Conservation (phyloP, 23 tunicate genomes). For the Aplidium turbinatum region DNA sequence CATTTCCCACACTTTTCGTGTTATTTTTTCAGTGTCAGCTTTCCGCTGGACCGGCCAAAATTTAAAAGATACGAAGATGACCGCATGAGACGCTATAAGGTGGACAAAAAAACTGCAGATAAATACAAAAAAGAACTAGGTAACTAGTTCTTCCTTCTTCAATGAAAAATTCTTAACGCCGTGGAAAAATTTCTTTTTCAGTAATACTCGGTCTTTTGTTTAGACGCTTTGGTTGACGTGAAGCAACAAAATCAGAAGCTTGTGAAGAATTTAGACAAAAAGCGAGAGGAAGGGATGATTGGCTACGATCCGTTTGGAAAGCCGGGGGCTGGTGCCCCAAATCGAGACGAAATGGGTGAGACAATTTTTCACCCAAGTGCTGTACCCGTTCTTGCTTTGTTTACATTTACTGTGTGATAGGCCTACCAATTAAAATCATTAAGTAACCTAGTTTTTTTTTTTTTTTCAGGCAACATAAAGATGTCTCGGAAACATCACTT, state of each 20-base stretch:
- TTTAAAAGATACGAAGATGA: constrained; percentile 81
- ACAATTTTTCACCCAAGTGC: background rate
- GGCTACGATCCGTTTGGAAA: constrained; percentile 93
- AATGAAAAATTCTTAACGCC: background rate
- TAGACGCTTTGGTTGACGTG: constrained; percentile 69
- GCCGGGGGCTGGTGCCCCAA: constrained; percentile 95
- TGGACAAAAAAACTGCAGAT: constrained; percentile 60
- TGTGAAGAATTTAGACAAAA: constrained; percentile 42
- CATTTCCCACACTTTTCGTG: too few relatives aligned
- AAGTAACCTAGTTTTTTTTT: background rate
- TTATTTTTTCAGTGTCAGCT: too few relatives aligned
- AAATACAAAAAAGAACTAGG: constrained; percentile 78
- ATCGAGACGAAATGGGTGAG: constrained; percentile 83
- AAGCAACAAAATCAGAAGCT: constrained; percentile 44
- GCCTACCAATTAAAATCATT: background rate
- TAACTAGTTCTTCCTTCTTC: background rate
- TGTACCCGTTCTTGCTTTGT: background rate
- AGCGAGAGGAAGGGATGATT: constrained; percentile 60
- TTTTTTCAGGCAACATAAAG: constrained; percentile 52
- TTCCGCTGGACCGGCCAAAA: constrained; percentile 11
- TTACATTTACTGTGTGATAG: background rate
- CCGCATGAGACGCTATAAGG: constrained; percentile 88
- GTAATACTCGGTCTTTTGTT: too few relatives aligned
- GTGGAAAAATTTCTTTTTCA: too few relatives aligned
- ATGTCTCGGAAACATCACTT: constrained; percentile 55